Conservation (phyloP, 1,140 invertebrate species). For the Lamellibrachia luymesi region DNA sequence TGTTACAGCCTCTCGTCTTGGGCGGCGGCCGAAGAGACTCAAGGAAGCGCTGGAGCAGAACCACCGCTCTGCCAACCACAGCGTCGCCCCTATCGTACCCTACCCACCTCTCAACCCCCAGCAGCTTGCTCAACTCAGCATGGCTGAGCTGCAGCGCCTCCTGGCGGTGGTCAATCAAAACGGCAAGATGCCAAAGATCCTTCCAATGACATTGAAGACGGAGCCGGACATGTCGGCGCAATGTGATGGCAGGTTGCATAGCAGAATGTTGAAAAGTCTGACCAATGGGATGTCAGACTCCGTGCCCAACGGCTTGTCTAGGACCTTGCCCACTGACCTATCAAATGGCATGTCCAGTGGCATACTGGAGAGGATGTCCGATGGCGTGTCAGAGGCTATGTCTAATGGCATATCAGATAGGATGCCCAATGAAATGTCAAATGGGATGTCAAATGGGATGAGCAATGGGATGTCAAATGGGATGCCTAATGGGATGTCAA, state of each 20-base stretch:
- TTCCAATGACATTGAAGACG: background rate
- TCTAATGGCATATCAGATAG: background rate
- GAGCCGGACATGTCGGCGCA: background rate
- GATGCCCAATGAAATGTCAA: background rate
- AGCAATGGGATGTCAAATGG: background rate
- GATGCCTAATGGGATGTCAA: background rate
- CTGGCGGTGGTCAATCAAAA: constrained; percentile 36
- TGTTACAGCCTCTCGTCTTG: constrained; percentile 53
- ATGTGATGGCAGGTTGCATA: background rate
- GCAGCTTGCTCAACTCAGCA: constrained; percentile 41
- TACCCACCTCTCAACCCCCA: constrained; percentile 44
- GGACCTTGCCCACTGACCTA: background rate
- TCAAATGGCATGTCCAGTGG: background rate
- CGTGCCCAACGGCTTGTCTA: background rate
- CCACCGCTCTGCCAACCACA: constrained; percentile 21
- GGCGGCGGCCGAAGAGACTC: constrained; percentile 54
- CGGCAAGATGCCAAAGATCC: background rate
- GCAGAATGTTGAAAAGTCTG: background rate
- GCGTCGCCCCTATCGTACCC: constrained; percentile 45
- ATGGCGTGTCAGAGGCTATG: background rate
- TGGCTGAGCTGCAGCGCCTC: constrained; percentile 50
- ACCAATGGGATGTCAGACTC: background rate
- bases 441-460: background rate
- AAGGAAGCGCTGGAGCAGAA: constrained; percentile 44
- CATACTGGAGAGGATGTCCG: background rate